Evolutionary conservation across 2,888 invertebrate species (phyloP).

Genomic region (Macaria notata): DNA sequence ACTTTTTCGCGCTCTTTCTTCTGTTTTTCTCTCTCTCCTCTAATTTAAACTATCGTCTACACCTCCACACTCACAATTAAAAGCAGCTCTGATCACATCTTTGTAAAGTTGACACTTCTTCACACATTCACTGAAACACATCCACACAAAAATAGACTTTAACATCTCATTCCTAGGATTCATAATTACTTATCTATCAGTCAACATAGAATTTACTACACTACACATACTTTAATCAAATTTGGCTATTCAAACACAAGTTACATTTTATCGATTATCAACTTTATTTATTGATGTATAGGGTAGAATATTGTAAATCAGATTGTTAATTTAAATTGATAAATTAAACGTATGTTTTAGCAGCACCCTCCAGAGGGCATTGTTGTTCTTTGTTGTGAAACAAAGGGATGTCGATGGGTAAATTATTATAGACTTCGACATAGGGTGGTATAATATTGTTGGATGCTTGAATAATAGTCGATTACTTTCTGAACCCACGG

Average conservation of each 20-base stretch:
- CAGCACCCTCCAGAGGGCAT: constrained; percentile 1
- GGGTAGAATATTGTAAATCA: too few relatives aligned
- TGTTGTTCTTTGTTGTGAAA: constrained; percentile 6
- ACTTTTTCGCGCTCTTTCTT: too few relatives aligned
- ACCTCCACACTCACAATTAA: constrained; percentile 20
- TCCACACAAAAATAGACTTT: constrained; percentile 7
- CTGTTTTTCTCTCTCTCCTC: constrained; percentile 11
- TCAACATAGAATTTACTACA: too few relatives aligned
- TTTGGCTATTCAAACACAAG: too few relatives aligned
- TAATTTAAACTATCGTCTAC: constrained; percentile 25
- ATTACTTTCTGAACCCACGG: too few relatives aligned
- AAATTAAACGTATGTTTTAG: constrained; percentile 23
- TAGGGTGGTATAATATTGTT: background rate
- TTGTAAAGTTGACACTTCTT: constrained; percentile 27
- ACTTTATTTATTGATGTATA: too few relatives aligned
- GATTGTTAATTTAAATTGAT: constrained; percentile 16
- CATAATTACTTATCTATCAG: background rate
- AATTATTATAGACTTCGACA: background rate
- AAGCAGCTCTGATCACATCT: constrained; percentile 36
- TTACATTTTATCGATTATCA: background rate
- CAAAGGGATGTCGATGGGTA: constrained; percentile 9
- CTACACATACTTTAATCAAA: too few relatives aligned
- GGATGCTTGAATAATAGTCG: too few relatives aligned
- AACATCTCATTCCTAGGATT: background rate
- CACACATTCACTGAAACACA: constrained; percentile 1